Conservation (phyloP, 2,113 vertebrate genomes). For the Lophius piscatorius region DNA sequence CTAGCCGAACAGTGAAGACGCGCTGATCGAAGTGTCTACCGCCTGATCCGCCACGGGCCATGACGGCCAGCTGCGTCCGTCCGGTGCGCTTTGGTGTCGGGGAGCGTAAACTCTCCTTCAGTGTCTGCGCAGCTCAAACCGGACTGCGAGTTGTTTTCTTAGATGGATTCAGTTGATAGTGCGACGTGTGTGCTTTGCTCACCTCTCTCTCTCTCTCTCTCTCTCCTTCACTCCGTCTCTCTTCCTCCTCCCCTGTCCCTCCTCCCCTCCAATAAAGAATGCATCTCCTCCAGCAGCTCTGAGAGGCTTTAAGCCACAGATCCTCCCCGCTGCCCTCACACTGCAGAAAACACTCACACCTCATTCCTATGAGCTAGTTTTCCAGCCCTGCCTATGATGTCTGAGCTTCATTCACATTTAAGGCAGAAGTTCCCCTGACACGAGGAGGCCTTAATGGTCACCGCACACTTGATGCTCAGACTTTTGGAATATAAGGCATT, state of each 20-base stretch:
- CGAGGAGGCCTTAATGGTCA: no score
- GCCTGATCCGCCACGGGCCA: conserved; percentile 76
- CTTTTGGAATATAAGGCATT: no score
- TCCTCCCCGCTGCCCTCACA: conserved; percentile 68
- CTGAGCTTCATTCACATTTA: conserved; percentile 44
- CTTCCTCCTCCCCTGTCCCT: conserved; percentile 27
- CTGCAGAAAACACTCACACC: conserved; percentile 67
- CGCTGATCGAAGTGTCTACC: conserved; percentile 62
- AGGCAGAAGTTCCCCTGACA: no score
- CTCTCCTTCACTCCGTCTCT: conserved; percentile 36
- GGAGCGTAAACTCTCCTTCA: conserved; percentile 68
- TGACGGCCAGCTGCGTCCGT: conserved; percentile 73
- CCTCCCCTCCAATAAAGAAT: conserved; percentile 86
- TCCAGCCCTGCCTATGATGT: conserved; percentile 10
- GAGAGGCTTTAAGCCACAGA: conserved; percentile 70
- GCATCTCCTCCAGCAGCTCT: conserved; percentile 82
- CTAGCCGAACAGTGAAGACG: conserved; percentile 63
- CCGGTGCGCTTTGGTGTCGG: conserved; percentile 57
- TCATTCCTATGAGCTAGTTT: conserved; percentile 23
- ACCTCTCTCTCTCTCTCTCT: conserved; percentile 53
- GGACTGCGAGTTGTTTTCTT: conserved; percentile 85
- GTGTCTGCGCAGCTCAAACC: conserved; percentile 64
- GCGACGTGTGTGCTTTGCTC: conserved; percentile 74
- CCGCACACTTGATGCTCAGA: no score
- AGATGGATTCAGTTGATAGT: conserved; percentile 88